phyloP scores from a whole-genome alignment of 2,888 invertebrate genomes.

The Eupithecia dodoneata region DNA sequence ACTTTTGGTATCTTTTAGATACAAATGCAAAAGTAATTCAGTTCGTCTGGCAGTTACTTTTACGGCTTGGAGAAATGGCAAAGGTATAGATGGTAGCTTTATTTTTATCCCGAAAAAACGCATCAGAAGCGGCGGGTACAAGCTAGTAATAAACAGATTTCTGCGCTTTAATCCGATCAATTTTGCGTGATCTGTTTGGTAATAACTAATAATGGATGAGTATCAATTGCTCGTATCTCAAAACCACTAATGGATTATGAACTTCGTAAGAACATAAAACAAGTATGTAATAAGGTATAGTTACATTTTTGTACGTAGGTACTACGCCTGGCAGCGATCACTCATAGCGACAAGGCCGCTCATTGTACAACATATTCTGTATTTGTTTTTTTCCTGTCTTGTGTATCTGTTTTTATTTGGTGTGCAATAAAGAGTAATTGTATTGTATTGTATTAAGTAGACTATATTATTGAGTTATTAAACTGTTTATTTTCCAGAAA shows the following conservation, averaged over 20 bases:
- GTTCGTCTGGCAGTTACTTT: neutral
- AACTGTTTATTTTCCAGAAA: slow-evolving; percentile 45
- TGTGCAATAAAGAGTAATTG: too few species aligned
- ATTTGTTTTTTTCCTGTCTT: too few species aligned
- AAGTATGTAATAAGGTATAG: too few species aligned
- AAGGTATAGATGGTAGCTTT: neutral
- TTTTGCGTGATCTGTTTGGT: neutral
- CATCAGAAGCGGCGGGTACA: neutral
- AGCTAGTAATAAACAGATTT: neutral
- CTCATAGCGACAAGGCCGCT: too few species aligned
- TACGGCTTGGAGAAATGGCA: neutral
- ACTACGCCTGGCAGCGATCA: too few species aligned
- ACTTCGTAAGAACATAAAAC: neutral
- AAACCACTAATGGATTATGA: neutral
- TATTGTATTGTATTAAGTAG: neutral
- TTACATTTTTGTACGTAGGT: too few species aligned
- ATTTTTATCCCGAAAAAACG: neutral
- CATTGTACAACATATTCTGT: too few species aligned
- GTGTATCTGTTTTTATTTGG: too few species aligned
- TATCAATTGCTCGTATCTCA: neutral
- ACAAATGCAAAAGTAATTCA: neutral
- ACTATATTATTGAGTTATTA: neutral
- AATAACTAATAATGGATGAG: neutral
- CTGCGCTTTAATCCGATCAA: neutral
- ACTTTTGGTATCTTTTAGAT: neutral